phyloP scores from a whole-genome alignment of 2,888 invertebrate species.

The Phragmatobia fuliginosa region DNA sequence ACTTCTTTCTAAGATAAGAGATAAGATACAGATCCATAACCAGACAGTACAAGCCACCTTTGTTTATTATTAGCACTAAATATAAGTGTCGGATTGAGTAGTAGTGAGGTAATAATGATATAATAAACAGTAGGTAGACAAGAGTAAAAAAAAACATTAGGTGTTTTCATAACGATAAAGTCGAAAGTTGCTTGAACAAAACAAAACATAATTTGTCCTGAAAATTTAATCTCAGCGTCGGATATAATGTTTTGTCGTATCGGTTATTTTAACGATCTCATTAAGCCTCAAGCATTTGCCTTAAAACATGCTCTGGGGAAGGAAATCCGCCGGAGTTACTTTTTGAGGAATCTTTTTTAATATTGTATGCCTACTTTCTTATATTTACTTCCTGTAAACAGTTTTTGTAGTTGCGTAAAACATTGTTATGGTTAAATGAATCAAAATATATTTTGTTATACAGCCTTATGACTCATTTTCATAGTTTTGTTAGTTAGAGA shows the following conservation, averaged over 20 bases:
- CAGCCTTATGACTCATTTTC: background rate
- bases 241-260: conserved; percentile 18
- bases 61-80: background rate
- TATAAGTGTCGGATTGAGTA: background rate
- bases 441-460: background rate
- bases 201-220: background rate
- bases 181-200: conserved; percentile 2
- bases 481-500: background rate
- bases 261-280: conserved; percentile 32
- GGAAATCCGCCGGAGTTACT: background rate
- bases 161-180: background rate
- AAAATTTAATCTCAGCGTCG: conserved; percentile 3
- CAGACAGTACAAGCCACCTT: background rate
- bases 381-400: background rate
- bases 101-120: background rate
- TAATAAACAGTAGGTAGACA: background rate
- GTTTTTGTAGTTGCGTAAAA: background rate
- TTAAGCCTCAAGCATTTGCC: conserved; percentile 27
- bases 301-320: background rate
- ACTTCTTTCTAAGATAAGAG: background rate
- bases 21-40: background rate
- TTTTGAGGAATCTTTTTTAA: background rate
- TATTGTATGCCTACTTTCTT: background rate
- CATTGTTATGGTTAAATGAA: background rate
- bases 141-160: background rate